These are phyloP conservation scores for Petrolisthes manimaculis DNA, from an alignment of 2,888 invertebrate species.

Conservation along the genomic window DNA sequence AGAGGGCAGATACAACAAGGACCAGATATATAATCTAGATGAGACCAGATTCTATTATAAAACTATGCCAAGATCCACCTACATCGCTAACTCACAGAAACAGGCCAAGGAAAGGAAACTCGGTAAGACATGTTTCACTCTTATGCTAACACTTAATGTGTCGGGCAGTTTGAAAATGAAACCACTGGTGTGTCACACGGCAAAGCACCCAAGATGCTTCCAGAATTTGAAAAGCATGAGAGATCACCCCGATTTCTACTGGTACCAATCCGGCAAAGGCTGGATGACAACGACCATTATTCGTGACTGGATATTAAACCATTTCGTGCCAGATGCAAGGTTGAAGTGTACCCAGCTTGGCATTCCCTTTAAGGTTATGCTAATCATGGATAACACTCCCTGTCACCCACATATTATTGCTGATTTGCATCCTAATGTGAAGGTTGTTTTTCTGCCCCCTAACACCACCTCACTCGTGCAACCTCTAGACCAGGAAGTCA, in stretches of 20 bases:
- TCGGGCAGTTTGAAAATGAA: background rate
- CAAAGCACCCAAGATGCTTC: constrained; percentile 1
- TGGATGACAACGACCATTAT: constrained; percentile 2
- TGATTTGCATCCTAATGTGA: constrained; percentile 6
- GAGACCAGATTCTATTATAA: constrained; percentile 5
- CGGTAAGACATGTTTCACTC: background rate
- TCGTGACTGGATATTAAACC: background rate
- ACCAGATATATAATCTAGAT: constrained; percentile 11
- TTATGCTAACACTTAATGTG: background rate
- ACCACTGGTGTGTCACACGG: background rate
- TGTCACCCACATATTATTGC: background rate
- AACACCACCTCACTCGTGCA: constrained; percentile 21
- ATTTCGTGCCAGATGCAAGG: background rate
- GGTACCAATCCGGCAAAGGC: background rate
- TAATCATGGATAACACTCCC: constrained; percentile 10
- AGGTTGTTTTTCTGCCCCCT: constrained; percentile 5
- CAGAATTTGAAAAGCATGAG: background rate
- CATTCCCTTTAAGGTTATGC: background rate
- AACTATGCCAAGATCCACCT: constrained; percentile 9
- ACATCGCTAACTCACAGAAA: background rate
- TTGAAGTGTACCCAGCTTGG: background rate
- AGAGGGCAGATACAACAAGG: background rate
- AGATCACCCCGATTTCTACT: background rate
- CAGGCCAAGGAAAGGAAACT: background rate
- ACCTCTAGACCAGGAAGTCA: background rate